These are phyloP conservation scores for Gymnogyps californianus DNA, from an alignment of 2,113 vertebrate genomes.

Conservation along the genomic window DNA sequence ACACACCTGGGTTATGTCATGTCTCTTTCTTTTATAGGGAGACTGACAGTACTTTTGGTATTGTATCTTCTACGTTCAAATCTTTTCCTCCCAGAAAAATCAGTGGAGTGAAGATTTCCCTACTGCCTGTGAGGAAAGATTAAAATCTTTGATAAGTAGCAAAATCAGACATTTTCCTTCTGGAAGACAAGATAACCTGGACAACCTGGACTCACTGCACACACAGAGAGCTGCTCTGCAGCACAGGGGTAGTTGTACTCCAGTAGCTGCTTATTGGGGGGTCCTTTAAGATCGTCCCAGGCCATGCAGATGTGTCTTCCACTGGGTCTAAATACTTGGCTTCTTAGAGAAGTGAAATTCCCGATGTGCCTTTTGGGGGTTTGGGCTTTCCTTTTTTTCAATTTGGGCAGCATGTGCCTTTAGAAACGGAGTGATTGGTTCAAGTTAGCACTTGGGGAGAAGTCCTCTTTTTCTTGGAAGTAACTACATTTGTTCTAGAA, in stretches of 20 bases:
- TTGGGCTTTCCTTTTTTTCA: neutral
- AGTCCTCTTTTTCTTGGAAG: neutral
- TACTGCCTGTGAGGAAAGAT: neutral
- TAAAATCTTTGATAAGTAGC: neutral
- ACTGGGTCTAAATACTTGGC: neutral
- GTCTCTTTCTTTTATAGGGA: neutral
- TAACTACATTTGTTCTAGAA: neutral
- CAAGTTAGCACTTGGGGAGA: neutral
- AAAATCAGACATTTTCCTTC: neutral
- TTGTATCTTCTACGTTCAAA: neutral
- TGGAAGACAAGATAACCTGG: neutral
- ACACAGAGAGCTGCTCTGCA: neutral
- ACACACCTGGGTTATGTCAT: neutral
- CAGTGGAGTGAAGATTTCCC: neutral
- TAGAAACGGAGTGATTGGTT: neutral
- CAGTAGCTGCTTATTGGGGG: neutral
- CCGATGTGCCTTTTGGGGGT: neutral
- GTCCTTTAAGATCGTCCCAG: neutral
- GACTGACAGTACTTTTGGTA: neutral
- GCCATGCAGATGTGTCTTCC: neutral
- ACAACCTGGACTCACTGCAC: neutral
- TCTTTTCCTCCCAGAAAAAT: neutral
- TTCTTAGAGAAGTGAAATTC: neutral
- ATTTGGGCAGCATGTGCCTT: neutral
- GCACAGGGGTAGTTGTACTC: neutral